A percentile compares a stretch with the other conserved stretches of the same genome.
Evolutionary conservation across 1,140 invertebrate genomes (phyloP).

Genomic region (Mylabris phalerata): DNA sequence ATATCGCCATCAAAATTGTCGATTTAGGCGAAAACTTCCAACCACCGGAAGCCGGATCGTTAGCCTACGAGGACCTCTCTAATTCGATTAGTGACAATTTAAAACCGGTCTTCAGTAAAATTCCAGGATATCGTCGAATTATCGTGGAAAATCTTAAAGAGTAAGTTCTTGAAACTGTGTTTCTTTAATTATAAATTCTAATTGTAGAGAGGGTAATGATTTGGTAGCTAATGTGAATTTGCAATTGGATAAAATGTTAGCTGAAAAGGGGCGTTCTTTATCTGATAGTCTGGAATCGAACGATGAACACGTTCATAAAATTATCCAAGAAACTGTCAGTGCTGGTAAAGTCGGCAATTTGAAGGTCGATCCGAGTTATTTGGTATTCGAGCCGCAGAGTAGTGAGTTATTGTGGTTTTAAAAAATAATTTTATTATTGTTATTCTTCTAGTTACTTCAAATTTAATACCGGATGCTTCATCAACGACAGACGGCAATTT

Average conservation of each 20-base stretch:
- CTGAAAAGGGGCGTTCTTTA: slow-evolving; percentile 51
- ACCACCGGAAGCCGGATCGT: slow-evolving; percentile 57
- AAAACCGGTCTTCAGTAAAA: slow-evolving; percentile 51
- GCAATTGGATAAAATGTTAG: slow-evolving; percentile 56
- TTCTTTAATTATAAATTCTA: not conserved
- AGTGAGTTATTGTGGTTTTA: slow-evolving; percentile 43
- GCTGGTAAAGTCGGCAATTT: slow-evolving; percentile 68
- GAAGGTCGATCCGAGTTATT: slow-evolving; percentile 68
- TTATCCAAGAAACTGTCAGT: slow-evolving; percentile 60
- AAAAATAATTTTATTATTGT: not conserved
- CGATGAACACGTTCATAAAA: slow-evolving; percentile 39
- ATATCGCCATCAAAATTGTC: slow-evolving; percentile 65
- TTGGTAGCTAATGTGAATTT: slow-evolving; percentile 60
- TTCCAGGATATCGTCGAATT: slow-evolving; percentile 67
- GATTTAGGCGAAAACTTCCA: slow-evolving; percentile 70
- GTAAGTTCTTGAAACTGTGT: slow-evolving; percentile 45
- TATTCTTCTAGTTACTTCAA: slow-evolving; percentile 39
- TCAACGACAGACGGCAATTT: slow-evolving; percentile 36
- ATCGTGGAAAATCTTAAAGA: slow-evolving; percentile 63
- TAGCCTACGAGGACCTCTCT: slow-evolving; percentile 67
- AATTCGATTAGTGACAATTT: slow-evolving; percentile 60
- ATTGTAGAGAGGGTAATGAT: slow-evolving; percentile 48
- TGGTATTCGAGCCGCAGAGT: slow-evolving; percentile 58
- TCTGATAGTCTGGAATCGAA: slow-evolving; percentile 44
- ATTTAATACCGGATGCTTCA: slow-evolving; percentile 34